phyloP scores from a whole-genome alignment of 92 coral and sea anemone genomes.

The Phenganax marumi region DNA sequence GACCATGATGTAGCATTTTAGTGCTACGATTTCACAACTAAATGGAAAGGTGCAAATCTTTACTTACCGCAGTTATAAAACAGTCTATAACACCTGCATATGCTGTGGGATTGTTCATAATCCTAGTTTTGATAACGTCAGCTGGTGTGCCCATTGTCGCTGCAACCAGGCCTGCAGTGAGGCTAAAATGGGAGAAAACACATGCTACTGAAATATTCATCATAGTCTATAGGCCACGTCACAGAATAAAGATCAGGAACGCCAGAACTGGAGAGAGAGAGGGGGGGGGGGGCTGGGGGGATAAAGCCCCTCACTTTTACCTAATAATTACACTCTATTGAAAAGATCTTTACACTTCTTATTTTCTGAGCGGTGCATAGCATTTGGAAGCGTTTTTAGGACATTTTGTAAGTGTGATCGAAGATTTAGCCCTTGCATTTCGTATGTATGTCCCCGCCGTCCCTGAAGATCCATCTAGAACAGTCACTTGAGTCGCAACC shows the following conservation, averaged over 20 bases:
- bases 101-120: slow-evolving; percentile 89
- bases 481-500: no score
- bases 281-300: no score
- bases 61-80: slow-evolving; percentile 84
- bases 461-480: no score
- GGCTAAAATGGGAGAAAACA: slow-evolving; percentile 45
- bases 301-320: neutral
- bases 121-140: slow-evolving; percentile 92
- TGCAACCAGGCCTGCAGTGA: slow-evolving; percentile 84
- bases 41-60: neutral
- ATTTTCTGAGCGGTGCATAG: no score
- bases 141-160: slow-evolving; percentile 95
- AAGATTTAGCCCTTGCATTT: no score
- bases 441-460: no score
- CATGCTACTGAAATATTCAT: neutral
- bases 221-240: neutral
- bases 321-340: no score
- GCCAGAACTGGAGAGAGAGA: no score
- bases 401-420: no score
- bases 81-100: slow-evolving; percentile 91
- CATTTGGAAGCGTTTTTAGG: no score
- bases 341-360: no score
- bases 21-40: neutral
- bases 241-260: no score
- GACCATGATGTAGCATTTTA: neutral